phyloP scores from a whole-genome alignment of 2,797 vertebrate species.

The Coreius guichenoti region DNA sequence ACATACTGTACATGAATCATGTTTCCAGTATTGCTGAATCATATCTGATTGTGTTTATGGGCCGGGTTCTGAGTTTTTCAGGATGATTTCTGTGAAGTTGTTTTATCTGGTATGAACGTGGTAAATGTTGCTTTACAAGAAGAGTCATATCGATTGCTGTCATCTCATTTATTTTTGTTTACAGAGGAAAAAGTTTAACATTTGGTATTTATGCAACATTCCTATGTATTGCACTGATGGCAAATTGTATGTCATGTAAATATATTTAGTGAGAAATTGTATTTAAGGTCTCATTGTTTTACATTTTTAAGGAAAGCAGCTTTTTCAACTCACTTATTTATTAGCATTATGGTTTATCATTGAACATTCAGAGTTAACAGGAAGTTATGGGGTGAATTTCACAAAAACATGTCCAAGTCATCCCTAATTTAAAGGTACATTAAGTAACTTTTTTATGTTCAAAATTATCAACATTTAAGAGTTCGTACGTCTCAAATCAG shows the following conservation, averaged over 20 bases:
- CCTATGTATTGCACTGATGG: slow-evolving; percentile 96
- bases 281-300: slow-evolving; percentile 81
- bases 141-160: slow-evolving; percentile 84
- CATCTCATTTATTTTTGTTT: slow-evolving; percentile 84
- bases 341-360: background rate
- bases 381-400: background rate
- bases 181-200: slow-evolving; percentile 86
- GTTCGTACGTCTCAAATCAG: slow-evolving; percentile 96
- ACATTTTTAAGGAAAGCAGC: slow-evolving; percentile 6
- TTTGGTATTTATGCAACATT: slow-evolving; percentile 99
- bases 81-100: slow-evolving; percentile 78
- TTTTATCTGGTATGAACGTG: slow-evolving; percentile 80
- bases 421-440: background rate
- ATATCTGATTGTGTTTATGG: slow-evolving; percentile 76
- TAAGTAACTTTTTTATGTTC: background rate
- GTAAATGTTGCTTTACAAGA: slow-evolving; percentile 84
- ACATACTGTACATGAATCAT: slow-evolving; percentile 58
- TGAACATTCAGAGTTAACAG: background rate
- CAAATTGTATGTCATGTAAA: slow-evolving; percentile 95
- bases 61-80: slow-evolving; percentile 75
- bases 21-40: slow-evolving; percentile 77
- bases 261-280: slow-evolving; percentile 95
- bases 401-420: background rate
- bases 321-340: background rate
- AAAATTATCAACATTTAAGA: slow-evolving; percentile 68